Conservation (phyloP, 2,113 vertebrate genomes). For the Rhadina sibilatrix region DNA sequence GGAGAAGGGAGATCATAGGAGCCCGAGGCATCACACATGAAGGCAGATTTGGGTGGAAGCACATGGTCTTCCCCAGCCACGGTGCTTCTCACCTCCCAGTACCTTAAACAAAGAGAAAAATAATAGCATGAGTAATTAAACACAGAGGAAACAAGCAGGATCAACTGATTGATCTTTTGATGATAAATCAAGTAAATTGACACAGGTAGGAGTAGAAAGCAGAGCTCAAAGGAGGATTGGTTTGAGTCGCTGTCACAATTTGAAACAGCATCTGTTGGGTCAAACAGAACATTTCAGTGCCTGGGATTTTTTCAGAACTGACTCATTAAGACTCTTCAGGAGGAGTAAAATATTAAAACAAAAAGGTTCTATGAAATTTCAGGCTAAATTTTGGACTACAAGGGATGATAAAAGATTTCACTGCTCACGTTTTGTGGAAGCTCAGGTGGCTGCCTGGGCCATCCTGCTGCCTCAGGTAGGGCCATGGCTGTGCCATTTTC, state of each 20-base stretch:
- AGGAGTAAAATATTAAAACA: not conserved
- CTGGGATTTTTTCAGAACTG: not conserved
- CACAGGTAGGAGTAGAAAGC: not conserved
- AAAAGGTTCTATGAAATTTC: not conserved
- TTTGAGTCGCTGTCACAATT: not conserved
- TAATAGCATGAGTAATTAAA: not conserved
- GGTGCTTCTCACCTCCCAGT: not conserved
- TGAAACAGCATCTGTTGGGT: not conserved
- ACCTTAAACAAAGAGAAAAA: not conserved
- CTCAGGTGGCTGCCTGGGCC: not conserved
- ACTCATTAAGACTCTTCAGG: not conserved
- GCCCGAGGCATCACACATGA: not conserved
- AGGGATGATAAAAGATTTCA: not conserved
- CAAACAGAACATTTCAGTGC: not conserved
- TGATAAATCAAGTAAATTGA: not conserved
- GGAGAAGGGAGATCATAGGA: not conserved
- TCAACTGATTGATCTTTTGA: not conserved
- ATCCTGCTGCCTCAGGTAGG: not conserved
- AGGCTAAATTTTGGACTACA: not conserved
- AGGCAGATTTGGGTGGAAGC: not conserved
- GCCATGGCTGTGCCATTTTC: not conserved
- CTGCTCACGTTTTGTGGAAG: accelerated
- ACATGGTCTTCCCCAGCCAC: not conserved
- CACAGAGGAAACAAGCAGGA: not conserved
- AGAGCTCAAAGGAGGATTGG: not conserved